phyloP scores from a whole-genome alignment of 1,140 invertebrate species.

The Drosophila mojavensis region DNA sequence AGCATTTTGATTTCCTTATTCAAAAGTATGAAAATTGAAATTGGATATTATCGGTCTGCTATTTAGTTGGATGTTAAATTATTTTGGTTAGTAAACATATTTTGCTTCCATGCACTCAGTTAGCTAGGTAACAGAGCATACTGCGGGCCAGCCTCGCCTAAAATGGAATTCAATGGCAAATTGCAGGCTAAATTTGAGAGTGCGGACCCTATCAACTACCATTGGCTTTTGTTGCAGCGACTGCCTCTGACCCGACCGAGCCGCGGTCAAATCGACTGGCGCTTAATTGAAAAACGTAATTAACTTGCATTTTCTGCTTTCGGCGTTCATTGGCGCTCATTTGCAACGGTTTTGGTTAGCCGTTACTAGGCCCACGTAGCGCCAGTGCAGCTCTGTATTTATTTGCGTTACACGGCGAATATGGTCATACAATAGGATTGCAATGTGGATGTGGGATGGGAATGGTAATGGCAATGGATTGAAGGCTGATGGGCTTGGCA shows the following conservation, averaged over 20 bases:
- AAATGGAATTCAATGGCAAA: constrained; percentile 74
- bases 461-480: not conserved
- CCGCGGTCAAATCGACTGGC: constrained; percentile 45
- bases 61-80: no score
- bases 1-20: not conserved
- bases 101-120: not conserved
- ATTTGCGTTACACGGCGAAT: constrained; percentile 52
- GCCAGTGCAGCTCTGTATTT: constrained; percentile 49
- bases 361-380: not conserved
- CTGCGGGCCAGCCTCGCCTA: constrained; percentile 39
- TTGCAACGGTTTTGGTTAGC: constrained; percentile 65
- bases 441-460: not conserved
- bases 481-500: constrained; percentile 19
- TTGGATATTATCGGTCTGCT: no score
- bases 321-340: constrained; percentile 80
- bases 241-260: constrained; percentile 7
- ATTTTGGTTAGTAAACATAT: no score
- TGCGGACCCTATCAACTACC: constrained; percentile 1
- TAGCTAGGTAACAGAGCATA: constrained; percentile 31
- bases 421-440: constrained; percentile 14
- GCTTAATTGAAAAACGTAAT: constrained; percentile 82
- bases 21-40: not conserved
- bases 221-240: constrained; percentile 30
- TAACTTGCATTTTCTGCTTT: constrained; percentile 82
- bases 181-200: constrained; percentile 28